Base-by-base conservation (phyloP, 2,113 vertebrate genomes). In the Excalfactoria chinensis region DNA sequence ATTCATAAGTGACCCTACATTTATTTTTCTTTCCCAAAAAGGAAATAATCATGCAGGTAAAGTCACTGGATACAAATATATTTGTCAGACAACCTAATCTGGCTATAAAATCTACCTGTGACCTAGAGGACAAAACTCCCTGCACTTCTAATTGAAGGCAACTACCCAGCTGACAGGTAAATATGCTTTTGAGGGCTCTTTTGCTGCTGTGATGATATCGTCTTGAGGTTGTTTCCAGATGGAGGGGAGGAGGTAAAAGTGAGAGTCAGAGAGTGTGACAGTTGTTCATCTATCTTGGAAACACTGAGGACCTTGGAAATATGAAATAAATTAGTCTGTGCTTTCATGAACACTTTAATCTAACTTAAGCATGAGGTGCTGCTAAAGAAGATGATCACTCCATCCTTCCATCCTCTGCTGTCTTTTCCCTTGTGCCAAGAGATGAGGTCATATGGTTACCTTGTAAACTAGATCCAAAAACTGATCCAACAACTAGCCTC, bases 181-280 rank as follows among this genome's bases (percentile, higher is more conserved):
- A 95, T 96, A 94, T 96, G 95, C 67, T 96, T 95, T 71, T 75
- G 89, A 93, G 89, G 68, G 60, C 72, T 92, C 84, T 89, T 90
- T 83, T 79, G 64, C 68, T 91, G 84, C 82, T 93, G 68, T 89
- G 85, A 82, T 80, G 91, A 85, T 76, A 93, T 67, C 37, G 76
- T 89, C 82, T 94, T 88, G 89, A 95, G 68, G 88, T 89, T 95
- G 78, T 63, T 95, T 91, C 95, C 95, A 95, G 94, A 95, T 95
- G 94, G 94, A 91, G 91, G 41, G 95, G 91, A 93, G 94, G 93
- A 96, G 78, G 78, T 87, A 93, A 79, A 92, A 89, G 40, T 56
- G 80, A 90, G 84, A 95, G 84, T 96, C 93, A 95, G 87, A 80
- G 59, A 76, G 74, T 94, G 93, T 96, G 93, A 95, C 94, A 91